phyloP scores from a whole-genome alignment of 2,888 invertebrate species.

The Drosophila macrospina region DNA sequence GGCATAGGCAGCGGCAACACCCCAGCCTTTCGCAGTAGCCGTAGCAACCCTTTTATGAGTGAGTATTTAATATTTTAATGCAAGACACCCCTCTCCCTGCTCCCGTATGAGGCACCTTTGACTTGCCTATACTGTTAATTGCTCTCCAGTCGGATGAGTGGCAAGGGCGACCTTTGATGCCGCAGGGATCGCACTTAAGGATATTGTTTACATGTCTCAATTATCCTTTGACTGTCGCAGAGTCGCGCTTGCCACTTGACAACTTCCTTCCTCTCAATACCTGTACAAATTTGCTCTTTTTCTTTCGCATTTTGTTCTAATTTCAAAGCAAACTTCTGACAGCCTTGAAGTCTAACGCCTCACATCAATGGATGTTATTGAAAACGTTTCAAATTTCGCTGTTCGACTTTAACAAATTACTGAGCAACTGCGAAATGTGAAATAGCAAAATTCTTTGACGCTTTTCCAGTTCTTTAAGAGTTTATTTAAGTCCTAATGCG shows the following conservation, averaged over 20 bases:
- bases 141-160: conserved; percentile 67
- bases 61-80: conserved; percentile 55
- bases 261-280: background rate
- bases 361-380: conserved; percentile 6
- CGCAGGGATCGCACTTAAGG: conserved; percentile 62
- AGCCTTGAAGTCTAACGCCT: conserved; percentile 43
- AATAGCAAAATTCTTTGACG: background rate
- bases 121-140: conserved; percentile 64
- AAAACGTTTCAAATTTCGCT: conserved; percentile 28
- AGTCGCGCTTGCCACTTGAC: conserved; percentile 48
- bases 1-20: conserved; percentile 1
- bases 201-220: conserved; percentile 80
- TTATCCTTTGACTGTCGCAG: conserved; percentile 69
- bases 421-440: conserved; percentile 9
- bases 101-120: background rate
- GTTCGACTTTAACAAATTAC: conserved; percentile 16
- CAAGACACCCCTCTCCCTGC: conserved; percentile 5
- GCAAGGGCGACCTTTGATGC: conserved; percentile 71
- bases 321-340: conserved; percentile 64
- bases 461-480: conserved; percentile 12
- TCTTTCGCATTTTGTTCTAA: conserved; percentile 40
- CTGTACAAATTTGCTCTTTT: conserved; percentile 12
- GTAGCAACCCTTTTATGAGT: conserved; percentile 43
- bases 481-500: conserved; percentile 44
- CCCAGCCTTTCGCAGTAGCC: conserved; percentile 5